Conservation (phyloP, 2,888 invertebrate genomes). For the Epinotia ramella region DNA sequence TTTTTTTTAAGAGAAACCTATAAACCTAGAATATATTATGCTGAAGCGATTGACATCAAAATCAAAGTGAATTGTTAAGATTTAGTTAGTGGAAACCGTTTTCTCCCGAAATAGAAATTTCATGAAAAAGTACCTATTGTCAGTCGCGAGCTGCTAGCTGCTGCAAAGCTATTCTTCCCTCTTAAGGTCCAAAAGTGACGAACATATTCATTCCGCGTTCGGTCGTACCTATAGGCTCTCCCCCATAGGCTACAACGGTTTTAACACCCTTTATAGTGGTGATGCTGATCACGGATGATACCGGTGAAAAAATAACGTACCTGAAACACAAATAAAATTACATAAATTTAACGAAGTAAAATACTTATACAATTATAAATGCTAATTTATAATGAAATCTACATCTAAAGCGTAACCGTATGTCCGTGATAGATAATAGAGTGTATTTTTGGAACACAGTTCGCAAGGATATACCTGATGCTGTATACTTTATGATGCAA, state of each 20-base stretch:
- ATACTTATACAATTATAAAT: background rate
- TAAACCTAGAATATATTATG: no score
- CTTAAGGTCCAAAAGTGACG: no score
- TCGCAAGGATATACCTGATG: constrained; percentile 8
- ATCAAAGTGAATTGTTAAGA: no score
- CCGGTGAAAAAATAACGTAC: background rate
- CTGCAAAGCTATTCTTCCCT: no score
- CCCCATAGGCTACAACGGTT: background rate
- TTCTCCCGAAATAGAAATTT: no score
- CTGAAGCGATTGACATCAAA: no score
- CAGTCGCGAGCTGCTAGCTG: no score
- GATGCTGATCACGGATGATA: background rate
- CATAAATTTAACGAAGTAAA: background rate
- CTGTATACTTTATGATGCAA: constrained; percentile 5
- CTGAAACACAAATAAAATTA: constrained; percentile 12
- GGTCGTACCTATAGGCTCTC: background rate
- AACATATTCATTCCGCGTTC: no score
- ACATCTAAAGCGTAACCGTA: background rate
- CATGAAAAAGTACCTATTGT: no score
- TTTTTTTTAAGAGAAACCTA: no score
- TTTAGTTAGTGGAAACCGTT: no score
- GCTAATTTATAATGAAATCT: background rate
- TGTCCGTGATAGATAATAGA: background rate
- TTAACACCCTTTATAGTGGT: background rate
- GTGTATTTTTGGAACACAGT: constrained; percentile 3